phyloP scores from a whole-genome alignment of 2,888 invertebrate species.

The Mythimna vitellina region DNA sequence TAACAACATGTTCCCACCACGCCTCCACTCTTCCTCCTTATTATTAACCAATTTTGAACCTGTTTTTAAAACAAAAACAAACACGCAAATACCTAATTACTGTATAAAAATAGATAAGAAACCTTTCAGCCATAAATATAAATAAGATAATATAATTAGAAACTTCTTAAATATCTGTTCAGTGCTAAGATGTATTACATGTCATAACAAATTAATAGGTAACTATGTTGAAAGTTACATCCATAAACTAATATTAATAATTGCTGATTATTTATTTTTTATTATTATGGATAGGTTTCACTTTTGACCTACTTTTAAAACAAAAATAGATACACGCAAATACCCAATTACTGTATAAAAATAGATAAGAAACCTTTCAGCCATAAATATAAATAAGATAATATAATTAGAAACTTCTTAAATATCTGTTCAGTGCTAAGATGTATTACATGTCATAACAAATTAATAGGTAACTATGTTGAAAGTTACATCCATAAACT shows the following conservation, averaged over 20 bases:
- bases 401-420: background rate
- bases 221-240: conserved; percentile 2
- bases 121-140: conserved; percentile 4
- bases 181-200: background rate
- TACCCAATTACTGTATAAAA: background rate
- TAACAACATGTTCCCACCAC: too few species aligned
- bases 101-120: background rate
- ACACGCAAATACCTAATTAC: too few species aligned
- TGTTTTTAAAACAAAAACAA: too few species aligned
- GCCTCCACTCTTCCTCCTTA: too few species aligned
- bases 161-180: conserved; percentile 10
- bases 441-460: conserved; percentile 1
- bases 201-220: background rate
- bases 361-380: background rate
- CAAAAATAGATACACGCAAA: too few species aligned
- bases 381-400: conserved; percentile 5
- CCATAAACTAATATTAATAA: background rate
- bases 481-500: background rate
- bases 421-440: background rate
- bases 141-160: background rate
- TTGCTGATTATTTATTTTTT: background rate
- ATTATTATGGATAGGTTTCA: too few species aligned
- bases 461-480: background rate
- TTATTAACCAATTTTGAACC: too few species aligned
- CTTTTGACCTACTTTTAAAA: too few species aligned